phyloP scores from a whole-genome alignment of 2,888 invertebrate genomes.

The Sphaerophoria rueppellii region DNA sequence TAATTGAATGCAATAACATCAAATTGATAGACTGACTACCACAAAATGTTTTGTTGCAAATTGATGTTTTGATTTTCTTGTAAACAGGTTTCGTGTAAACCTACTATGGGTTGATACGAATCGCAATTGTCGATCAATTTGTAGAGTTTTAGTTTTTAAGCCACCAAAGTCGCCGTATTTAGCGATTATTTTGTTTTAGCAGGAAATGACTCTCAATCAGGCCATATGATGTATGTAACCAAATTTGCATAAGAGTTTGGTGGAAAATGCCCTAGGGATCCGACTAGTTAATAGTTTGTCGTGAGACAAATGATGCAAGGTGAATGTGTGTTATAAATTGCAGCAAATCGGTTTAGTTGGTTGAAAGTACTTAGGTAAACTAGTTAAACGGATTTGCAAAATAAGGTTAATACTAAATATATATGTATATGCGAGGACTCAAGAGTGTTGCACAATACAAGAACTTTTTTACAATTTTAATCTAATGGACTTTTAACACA shows the following conservation, averaged over 20 bases:
- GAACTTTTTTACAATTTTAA: too few species aligned
- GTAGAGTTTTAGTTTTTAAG: slow-evolving; percentile 48
- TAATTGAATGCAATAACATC: slow-evolving; percentile 71
- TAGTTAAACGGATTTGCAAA: too few species aligned
- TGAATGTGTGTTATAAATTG: neutral
- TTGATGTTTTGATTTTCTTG: slow-evolving; percentile 16
- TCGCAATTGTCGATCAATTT: slow-evolving; percentile 67
- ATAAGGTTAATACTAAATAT: too few species aligned
- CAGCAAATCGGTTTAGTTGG: neutral
- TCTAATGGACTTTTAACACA: too few species aligned
- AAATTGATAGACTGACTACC: slow-evolving; percentile 68
- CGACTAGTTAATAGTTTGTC: slow-evolving; percentile 30
- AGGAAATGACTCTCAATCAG: slow-evolving; percentile 68
- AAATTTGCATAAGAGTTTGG: slow-evolving; percentile 59
- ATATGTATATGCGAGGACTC: too few species aligned
- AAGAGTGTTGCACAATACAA: too few species aligned
- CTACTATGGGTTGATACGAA: slow-evolving; percentile 31
- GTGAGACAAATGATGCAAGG: neutral
- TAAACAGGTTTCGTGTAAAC: neutral
- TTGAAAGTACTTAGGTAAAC: neutral
- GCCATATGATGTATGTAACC: slow-evolving; percentile 43
- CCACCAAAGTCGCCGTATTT: slow-evolving; percentile 56
- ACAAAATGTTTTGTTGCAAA: slow-evolving; percentile 18
- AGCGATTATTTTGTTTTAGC: slow-evolving; percentile 39
- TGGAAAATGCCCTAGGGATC: slow-evolving; percentile 32